phyloP scores from a whole-genome alignment of 2,888 invertebrate genomes.

The Epinotia ramella region DNA sequence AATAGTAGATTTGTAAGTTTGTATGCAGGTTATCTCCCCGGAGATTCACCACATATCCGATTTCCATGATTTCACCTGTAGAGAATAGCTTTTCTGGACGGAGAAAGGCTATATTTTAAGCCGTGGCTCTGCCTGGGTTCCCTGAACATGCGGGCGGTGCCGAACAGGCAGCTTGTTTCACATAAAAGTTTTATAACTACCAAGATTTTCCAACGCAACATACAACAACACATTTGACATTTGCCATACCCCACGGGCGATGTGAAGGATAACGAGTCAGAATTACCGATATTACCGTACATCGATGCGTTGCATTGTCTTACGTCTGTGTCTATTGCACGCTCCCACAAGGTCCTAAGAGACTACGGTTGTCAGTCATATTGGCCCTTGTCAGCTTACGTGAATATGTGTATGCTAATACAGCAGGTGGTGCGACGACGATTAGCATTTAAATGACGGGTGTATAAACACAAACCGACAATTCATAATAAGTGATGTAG shows the following conservation, averaged over 20 bases:
- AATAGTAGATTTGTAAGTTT: no score
- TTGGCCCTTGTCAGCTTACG: conserved; percentile 1
- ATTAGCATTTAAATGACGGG: conserved; percentile 48
- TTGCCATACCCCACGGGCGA: conserved; percentile 45
- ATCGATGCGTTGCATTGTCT: conserved; percentile 44
- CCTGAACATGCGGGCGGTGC: no score
- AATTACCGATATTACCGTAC: conserved; percentile 45
- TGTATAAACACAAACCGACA: conserved; percentile 32
- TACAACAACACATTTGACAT: conserved; percentile 44
- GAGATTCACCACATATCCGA: no score
- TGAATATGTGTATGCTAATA: conserved; percentile 46
- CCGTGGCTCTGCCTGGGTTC: no score
- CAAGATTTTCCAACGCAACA: conserved; percentile 24
- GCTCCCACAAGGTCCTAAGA: conserved; percentile 11
- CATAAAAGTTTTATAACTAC: conserved; percentile 9
- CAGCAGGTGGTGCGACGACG: conserved; percentile 56
- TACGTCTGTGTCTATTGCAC: conserved; percentile 14
- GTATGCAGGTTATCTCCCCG: no score
- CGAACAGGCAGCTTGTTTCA: neutral
- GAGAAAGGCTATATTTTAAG: no score
- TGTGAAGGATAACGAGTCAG: conserved; percentile 47
- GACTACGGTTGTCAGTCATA: conserved; percentile 21
- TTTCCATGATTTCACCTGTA: no score
- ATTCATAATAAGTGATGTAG: conserved; percentile 11
- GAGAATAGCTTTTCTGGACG: no score